These are phyloP conservation scores for Megamerina dolium DNA, from an alignment of 2,888 invertebrate species.

Conservation along the genomic window DNA sequence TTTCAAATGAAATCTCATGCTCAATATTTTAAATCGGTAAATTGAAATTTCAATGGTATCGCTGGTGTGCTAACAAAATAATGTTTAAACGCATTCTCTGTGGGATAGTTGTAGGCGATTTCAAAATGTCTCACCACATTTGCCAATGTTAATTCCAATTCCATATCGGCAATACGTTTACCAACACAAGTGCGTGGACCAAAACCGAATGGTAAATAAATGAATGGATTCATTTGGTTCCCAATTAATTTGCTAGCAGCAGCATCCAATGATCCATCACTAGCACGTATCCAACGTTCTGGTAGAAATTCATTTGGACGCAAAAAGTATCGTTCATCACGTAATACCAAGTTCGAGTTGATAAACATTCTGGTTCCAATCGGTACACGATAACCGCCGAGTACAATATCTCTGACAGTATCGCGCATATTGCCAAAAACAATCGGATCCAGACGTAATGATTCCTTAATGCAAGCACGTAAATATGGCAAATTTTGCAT, in stretches of 20 bases:
- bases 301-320: slow-evolving; percentile 62
- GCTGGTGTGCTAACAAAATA: slow-evolving; percentile 37
- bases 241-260: slow-evolving; percentile 53
- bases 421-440: slow-evolving; percentile 57
- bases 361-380: slow-evolving; percentile 66
- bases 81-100: slow-evolving; percentile 29
- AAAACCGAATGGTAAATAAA: slow-evolving; percentile 39
- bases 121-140: slow-evolving; percentile 46
- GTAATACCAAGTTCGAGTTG: slow-evolving; percentile 58
- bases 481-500: slow-evolving; percentile 57
- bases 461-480: slow-evolving; percentile 69
- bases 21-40: too few relatives aligned
- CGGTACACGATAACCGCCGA: slow-evolving; percentile 62
- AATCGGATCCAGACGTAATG: slow-evolving; percentile 59
- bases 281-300: slow-evolving; percentile 63
- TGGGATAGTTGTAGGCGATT: slow-evolving; percentile 43
- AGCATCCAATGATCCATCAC: slow-evolving; percentile 53
- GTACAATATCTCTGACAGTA: slow-evolving; percentile 54
- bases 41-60: slow-evolving; percentile 44
- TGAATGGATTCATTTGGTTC: slow-evolving; percentile 30
- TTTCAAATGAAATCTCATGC: too few relatives aligned
- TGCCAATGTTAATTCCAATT: slow-evolving; percentile 55
- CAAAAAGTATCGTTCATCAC: slow-evolving; percentile 60
- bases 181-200: slow-evolving; percentile 59
- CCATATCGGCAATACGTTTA: slow-evolving; percentile 64